Percentiles rank a stretch among this genome's conserved stretches.
Conservation (phyloP, 2,113 vertebrate genomes). For the Athene cunicularia region DNA sequence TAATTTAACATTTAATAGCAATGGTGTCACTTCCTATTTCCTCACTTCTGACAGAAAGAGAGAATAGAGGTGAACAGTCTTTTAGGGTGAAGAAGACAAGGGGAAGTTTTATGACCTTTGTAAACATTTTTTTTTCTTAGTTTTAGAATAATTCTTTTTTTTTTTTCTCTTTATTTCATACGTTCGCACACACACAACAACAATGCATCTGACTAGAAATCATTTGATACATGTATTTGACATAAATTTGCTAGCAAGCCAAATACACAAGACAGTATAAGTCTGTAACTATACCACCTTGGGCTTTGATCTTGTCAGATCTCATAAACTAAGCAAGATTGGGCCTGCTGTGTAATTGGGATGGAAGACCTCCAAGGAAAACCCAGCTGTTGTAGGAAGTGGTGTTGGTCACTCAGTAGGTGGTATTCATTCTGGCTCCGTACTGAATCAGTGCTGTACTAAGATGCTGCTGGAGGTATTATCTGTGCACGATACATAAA, state of each 20-base stretch:
- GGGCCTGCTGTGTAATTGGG: constrained; percentile 66
- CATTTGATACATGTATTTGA: constrained; percentile 52
- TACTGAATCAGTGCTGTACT: not conserved
- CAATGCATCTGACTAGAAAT: constrained; percentile 28
- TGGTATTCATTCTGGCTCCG: constrained; percentile 32
- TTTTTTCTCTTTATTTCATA: not conserved
- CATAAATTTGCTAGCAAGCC: constrained; percentile 65
- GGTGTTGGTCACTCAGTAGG: constrained; percentile 59
- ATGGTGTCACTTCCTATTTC: not conserved
- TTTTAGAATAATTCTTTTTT: not conserved
- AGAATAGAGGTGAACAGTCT: not conserved
- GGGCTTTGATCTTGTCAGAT: constrained; percentile 72
- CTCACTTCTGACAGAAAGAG: not conserved
- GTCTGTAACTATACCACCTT: constrained; percentile 62
- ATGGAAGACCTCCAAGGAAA: constrained; percentile 73
- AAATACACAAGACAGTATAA: constrained; percentile 56
- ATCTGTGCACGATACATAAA: constrained; percentile 24
- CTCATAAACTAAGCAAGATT: constrained; percentile 71
- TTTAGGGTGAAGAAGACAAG: not conserved
- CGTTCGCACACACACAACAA: not conserved
- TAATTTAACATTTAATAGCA: not conserved
- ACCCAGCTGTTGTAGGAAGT: constrained; percentile 66
- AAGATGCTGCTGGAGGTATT: constrained; percentile 24
- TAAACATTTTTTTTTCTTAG: not conserved
- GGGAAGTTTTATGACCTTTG: not conserved